Conservation (phyloP, 2,888 invertebrate species). For the Bombylius major region DNA sequence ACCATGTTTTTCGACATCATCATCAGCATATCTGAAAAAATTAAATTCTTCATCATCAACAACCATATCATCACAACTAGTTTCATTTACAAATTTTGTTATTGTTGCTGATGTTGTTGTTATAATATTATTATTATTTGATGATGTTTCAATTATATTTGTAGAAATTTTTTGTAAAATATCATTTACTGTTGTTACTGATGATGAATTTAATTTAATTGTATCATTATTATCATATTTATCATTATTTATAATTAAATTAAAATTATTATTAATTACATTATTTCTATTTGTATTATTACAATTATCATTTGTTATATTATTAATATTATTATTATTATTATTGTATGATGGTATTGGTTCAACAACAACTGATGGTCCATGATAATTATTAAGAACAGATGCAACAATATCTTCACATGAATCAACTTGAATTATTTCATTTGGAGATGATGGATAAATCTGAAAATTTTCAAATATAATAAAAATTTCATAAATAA, state of each 20-base stretch:
- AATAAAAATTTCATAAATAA: neutral
- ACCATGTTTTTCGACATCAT: neutral
- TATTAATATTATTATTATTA: neutral
- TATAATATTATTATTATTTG: neutral
- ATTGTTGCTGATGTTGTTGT: neutral
- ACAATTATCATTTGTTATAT: too few species aligned
- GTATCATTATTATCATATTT: too few species aligned
- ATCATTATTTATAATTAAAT: too few species aligned
- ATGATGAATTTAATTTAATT: too few species aligned
- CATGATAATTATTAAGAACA: constrained; percentile 7
- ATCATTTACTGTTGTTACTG: too few species aligned
- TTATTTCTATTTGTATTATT: neutral
- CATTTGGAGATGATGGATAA: neutral
- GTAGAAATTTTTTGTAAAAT: too few species aligned
- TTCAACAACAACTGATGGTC: constrained; percentile 24
- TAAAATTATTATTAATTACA: too few species aligned
- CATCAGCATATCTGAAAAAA: neutral
- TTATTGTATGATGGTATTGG: constrained; percentile 14
- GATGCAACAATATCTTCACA: constrained; percentile 11
- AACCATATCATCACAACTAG: neutral
- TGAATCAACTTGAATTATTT: constrained; percentile 7
- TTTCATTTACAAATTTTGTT: neutral
- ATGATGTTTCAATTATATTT: neutral
- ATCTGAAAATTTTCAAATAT: neutral
- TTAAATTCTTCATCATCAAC: neutral